Percentiles rank a stretch among this genome's conserved stretches.
Evolutionary conservation across 1,140 invertebrate genomes (phyloP).

Genomic region (Cyclina sinensis): DNA sequence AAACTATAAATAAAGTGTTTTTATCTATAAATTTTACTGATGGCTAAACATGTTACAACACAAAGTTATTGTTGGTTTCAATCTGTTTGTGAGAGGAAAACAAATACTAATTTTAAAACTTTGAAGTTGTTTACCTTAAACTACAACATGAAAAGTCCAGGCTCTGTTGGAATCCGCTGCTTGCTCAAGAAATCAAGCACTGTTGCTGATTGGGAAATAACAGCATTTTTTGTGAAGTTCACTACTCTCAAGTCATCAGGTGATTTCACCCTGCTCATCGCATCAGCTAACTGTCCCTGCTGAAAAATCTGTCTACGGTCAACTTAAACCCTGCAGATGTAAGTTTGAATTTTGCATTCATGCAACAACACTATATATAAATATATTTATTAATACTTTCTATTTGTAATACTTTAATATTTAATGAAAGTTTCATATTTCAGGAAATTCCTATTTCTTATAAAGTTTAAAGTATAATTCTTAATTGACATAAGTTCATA

Average conservation of each 20-base stretch:
- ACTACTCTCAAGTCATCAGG: conserved; percentile 51
- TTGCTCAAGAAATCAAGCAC: conserved; percentile 35
- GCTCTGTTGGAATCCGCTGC: not conserved
- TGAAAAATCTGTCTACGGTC: conserved; percentile 65
- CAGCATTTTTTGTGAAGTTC: conserved; percentile 58
- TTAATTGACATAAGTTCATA: not conserved
- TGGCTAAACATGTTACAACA: not conserved
- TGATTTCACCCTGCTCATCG: conserved; percentile 48
- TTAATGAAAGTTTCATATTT: not conserved
- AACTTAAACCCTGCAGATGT: conserved; percentile 50
- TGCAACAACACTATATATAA: not conserved
- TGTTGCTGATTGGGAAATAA: conserved; percentile 24
- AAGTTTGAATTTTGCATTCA: not conserved
- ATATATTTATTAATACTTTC: not conserved
- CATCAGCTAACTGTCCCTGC: conserved; percentile 57
- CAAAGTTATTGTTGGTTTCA: not conserved
- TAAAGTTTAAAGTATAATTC: too few species aligned
- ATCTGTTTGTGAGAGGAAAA: not conserved
- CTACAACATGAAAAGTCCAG: conserved; percentile 11
- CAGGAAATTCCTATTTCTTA: not conserved
- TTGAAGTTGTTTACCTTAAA: conserved; percentile 5
- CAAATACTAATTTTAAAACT: not conserved
- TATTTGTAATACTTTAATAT: not conserved
- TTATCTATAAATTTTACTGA: conserved; percentile 18
- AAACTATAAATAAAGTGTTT: not conserved